Base-by-base conservation (phyloP, 2,888 invertebrate genomes). In the Andrena trimmerana region DNA sequence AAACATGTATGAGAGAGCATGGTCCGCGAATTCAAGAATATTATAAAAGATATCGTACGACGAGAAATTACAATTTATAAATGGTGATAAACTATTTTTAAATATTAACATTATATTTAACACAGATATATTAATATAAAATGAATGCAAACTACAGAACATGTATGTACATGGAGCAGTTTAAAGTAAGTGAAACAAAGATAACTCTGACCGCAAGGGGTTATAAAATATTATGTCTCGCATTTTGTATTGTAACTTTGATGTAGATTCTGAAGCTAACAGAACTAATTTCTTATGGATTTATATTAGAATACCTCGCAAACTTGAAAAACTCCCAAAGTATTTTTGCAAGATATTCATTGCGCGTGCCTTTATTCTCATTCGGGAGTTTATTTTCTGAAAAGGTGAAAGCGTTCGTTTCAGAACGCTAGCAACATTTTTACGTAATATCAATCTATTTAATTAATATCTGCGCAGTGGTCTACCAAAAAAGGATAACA, bases 321-420 rank as follows among this genome's bases (percentile, higher is more conserved):
- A 91, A 79, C 8, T 83, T 88, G 42, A 93, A 90, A 81, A 90
- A 88, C 81, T 92, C 88, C 90, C 91, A 92, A 52, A 88, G 78
- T 31, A 92, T 72, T 70, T 84, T 84, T 29, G 88, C 68, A 81
- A 91, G 87, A 78, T 91, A 78, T 27, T 86, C 71, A 60, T 69
- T 78, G 16, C 48, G 50, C n/a, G 70, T 57, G 8, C 50, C 50
- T 36, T 71, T 54, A 63, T 8, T 29, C 0, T 54, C 3, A 24
- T 27, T 33, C 0, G 42, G 50, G 20, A 85, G 69, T 42, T 79
- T 81, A 57, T 62, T 36, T 8, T 81, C 86, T 88, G 59, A 6
- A 84, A 86, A 75, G 4, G 66, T 50, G 3, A 54, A 27, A 2
- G 3, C n/a, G 16, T 8, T 24, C 42, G 0, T 65, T 69, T n/a